Evolutionary conservation across 2,113 vertebrate genomes (phyloP).

Genomic region (Planiliza haematocheilus): DNA sequence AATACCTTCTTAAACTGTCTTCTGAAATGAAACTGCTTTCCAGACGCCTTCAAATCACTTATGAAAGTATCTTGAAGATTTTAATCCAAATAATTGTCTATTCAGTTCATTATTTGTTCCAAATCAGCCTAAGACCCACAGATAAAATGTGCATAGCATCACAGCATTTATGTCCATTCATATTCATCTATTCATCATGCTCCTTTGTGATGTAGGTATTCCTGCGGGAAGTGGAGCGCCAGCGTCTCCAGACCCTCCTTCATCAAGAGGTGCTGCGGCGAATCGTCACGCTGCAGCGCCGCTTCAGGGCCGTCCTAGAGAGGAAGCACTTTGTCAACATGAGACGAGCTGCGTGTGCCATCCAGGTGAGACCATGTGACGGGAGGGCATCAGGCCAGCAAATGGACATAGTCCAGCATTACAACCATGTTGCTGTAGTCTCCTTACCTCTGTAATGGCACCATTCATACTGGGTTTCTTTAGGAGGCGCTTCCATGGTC

Average conservation of each 20-base stretch:
- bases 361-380: constrained; percentile 87
- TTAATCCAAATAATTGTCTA: too few relatives aligned
- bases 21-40: too few relatives aligned
- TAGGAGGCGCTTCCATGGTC: not conserved
- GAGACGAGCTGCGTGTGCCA: constrained; percentile 79
- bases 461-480: constrained; percentile 1
- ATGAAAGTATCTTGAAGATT: too few relatives aligned
- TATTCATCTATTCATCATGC: not conserved
- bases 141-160: too few relatives aligned
- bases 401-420: not conserved
- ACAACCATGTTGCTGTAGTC: not conserved
- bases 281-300: constrained; percentile 88
- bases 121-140: too few relatives aligned
- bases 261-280: constrained; percentile 93
- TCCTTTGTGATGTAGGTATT: constrained; percentile 85
- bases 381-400: not conserved
- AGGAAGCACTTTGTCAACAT: constrained; percentile 89
- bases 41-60: too few relatives aligned
- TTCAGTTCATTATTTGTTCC: too few relatives aligned
- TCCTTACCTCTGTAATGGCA: not conserved
- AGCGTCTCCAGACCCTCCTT: constrained; percentile 90
- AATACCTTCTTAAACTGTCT: too few relatives aligned
- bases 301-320: constrained; percentile 89
- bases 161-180: rapidly evolving
- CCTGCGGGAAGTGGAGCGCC: constrained; percentile 91